Evolutionary conservation across 2,888 invertebrate genomes (phyloP).

Genomic region (Metopia argyrocephala): DNA sequence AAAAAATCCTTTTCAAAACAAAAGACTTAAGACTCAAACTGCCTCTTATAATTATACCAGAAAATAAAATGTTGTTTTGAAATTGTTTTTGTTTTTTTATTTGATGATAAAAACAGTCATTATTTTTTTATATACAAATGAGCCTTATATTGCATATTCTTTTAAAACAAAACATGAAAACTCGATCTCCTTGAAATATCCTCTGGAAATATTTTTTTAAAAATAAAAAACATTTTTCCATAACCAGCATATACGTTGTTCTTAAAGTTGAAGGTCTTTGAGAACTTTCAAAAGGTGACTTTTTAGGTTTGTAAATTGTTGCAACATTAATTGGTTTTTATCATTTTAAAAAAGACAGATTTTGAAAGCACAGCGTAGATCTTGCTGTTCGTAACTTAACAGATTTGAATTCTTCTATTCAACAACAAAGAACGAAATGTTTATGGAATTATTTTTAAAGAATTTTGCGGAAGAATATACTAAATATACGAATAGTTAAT

Average conservation of each 20-base stretch:
- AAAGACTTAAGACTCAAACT: conserved; percentile 16
- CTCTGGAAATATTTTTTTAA: background rate
- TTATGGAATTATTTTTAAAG: background rate
- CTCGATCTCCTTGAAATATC: background rate
- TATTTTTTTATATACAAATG: background rate
- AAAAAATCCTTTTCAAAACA: background rate
- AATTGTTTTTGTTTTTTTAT: too few relatives aligned
- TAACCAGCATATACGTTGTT: background rate
- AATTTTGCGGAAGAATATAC: conserved; percentile 55
- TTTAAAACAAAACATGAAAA: too few relatives aligned
- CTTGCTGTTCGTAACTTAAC: background rate
- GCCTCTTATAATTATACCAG: background rate
- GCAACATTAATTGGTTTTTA: background rate
- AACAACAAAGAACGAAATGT: background rate
- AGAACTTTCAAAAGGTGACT: background rate
- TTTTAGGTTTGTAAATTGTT: too few relatives aligned
- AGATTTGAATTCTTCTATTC: too few relatives aligned
- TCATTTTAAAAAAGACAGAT: background rate
- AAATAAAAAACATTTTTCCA: background rate
- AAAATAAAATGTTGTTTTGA: background rate
- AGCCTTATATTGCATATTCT: background rate
- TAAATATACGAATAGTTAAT: conserved; percentile 23
- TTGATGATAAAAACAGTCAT: too few relatives aligned
- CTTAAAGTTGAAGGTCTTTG: background rate
- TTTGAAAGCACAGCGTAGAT: background rate